Conservation (phyloP, 2,113 vertebrate species). For the Oryzias celebensis region DNA sequence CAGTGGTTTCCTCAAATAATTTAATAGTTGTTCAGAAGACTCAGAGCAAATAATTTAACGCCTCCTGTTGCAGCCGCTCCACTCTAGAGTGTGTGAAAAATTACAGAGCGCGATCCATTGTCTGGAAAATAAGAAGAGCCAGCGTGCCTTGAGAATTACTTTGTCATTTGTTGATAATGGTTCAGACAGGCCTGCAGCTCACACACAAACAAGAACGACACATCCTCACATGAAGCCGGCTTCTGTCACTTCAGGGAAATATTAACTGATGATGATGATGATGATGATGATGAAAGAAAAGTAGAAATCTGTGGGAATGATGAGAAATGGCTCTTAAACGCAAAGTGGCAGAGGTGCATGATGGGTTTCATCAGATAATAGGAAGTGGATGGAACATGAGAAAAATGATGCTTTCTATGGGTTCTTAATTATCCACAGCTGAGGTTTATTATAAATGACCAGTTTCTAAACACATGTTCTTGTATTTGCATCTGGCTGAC, state of each 20-base stretch:
- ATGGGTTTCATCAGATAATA: too few relatives aligned
- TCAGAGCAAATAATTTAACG: constrained; percentile 64
- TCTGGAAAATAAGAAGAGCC: constrained; percentile 27
- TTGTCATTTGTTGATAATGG: constrained; percentile 43
- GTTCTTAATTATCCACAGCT: too few relatives aligned
- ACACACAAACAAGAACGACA: background rate
- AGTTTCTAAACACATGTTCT: too few relatives aligned
- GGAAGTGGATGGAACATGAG: too few relatives aligned
- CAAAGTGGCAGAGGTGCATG: too few relatives aligned
- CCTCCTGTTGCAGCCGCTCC: constrained; percentile 35
- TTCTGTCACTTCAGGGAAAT: background rate
- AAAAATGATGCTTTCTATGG: too few relatives aligned
- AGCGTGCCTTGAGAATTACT: constrained; percentile 29
- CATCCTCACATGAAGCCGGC: constrained; percentile 9
- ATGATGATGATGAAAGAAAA: constrained; percentile 3
- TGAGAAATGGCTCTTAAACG: background rate
- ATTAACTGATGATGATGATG: constrained; percentile 15
- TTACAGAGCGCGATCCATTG: constrained; percentile 4
- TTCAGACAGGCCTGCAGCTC: background rate
- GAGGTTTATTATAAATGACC: too few relatives aligned
- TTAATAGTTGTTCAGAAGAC: constrained; percentile 30
- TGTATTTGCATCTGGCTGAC: too few relatives aligned
- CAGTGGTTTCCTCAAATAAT: constrained; percentile 22
- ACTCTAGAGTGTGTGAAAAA: constrained; percentile 16
- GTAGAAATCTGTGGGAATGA: background rate